Evolutionary conservation across 1,140 invertebrate genomes (phyloP), one percentile per base, ranked within the genome.

Genomic region (Pseudomyrmex cubaensis): DNA sequence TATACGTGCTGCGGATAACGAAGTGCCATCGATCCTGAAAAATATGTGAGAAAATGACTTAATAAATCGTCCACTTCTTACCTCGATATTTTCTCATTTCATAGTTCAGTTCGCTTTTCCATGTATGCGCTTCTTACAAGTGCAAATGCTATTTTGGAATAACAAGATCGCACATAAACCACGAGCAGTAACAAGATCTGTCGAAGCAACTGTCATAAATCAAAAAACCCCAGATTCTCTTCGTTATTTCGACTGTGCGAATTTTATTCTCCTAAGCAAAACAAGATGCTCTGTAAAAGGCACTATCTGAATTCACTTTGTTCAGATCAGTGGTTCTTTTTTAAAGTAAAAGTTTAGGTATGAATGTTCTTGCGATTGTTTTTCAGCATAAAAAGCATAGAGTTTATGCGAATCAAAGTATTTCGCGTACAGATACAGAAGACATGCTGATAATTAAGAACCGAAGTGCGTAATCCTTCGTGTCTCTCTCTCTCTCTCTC

Each of bases 391-490:
- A 62, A 9, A 17, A 44, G 9, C n/a, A 77, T 44, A 48, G 15
- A 48, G 13, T 77, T 8, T 9, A 8, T 13, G 8, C 12, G 44
- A 44, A 56, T 56, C 25, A 13, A 77, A 67, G 54, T 66, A n/a
- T 54, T 2, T 8, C 1, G 20, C 15, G 10, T 5, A 17, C 22
- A 1, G 46, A 44, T 61, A 17, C 12, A 12, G 0, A 10, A 15
- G 61, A 20, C 57, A 72, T 20, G 62, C 52, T 74, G 57, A 88
- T 88, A 88, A 87, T 88, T 83, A 88, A 88, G 78, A 75, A 85
- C 64, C 35, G 62, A 69, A 70, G 50, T 87, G 87, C 86, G 85
- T 85, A 88, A 88, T 88, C 74, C 86, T 25, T 12, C 25, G 35
- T 35, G 35, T 35, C 35, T 35, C 35, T 35, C 5, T 35, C 35